Base-by-base conservation (phyloP, 2,797 vertebrate species). In the Clarias laeviceps region DNA sequence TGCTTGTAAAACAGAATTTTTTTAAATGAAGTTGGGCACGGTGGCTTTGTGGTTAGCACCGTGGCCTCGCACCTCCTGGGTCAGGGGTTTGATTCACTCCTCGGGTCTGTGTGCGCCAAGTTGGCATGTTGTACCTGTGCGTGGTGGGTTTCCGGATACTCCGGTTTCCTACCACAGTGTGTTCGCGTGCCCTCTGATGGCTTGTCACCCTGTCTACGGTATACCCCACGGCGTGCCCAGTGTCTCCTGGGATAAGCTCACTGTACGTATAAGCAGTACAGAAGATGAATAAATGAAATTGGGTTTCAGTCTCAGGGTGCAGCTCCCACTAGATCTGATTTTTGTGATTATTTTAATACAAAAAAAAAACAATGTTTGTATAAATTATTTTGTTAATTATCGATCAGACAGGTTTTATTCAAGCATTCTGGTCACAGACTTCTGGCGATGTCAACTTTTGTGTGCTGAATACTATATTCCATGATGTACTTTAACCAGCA, bases 401-500 rank as follows among this genome's bases (percentile, higher is more conserved):
- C 27, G 22, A 64, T 37, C 66, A 34, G 24, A 18, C 57, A n/a
- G 22, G 65, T 80, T 27, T 65, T 54, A 20, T 78, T 27, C 24
- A 40, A 68, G 20, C 15, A 37, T 61, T 83, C 61, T 15, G 80
- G 56, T 74, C 32, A 74, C 8, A 22, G 14, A 3, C 15, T 54
- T 45, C 27, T 73, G 18, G n/a, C 56, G 77, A 54, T 56, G 32
- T 57, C 45, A 74, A 14, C 27, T 65, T 22, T 1, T 12, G 9
- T 29, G 15, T 61, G 57, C 1, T 57, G 64, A 80, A 73, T 79
- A 59, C 37, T 40, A 24, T 83, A 45, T 68, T 83, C 34, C 34
- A 70, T 86, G 74, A 65, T 91, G 91, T 92, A 88, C 50, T 93
- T 77, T 77, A 4, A 84, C 66, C 69, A 87, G 86, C 86, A 81